Base-by-base conservation (phyloP, 1,140 invertebrate genomes). In the Coenobita brevimanus region DNA sequence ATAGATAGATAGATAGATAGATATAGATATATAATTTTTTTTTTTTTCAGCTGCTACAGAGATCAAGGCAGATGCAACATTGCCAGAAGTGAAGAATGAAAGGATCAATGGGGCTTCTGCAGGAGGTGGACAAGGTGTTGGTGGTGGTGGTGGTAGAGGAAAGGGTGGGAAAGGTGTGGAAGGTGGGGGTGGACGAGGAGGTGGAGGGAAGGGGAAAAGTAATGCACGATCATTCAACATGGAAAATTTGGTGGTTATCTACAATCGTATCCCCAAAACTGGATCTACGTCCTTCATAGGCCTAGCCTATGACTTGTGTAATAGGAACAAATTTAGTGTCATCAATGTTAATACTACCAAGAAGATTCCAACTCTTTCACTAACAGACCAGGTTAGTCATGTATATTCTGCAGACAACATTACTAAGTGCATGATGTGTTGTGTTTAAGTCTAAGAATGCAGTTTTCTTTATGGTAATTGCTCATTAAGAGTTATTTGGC, bases 221-320 rank as follows among this genome's bases (percentile, higher is more conserved):
- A 71, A 43, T 27, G 41, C n/a, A 24, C 64, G 46, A 3, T 41
- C 33, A 15, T 75, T 89, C 8, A 82, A 89, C 64, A 46, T 85
- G 62, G 93, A 94, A 36, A 93, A 93, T 73, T 91, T 95, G 78
- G 94, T 99, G 43, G 94, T 99, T 46, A 96, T 99, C 90, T 99
- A 99, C 92, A 99, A 99, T 93, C 94, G 98, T 92, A 97, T 99
- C 62, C 99, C 99, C 24, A 99, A 99, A 93, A 99, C 98, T n/a
- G 99, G 97, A 4, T 99, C 98, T 4, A 99, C 99, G 2, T 99
- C 98, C 92, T 98, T 99, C 92, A 97, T 99, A 78, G 98, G 98
- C 90, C 95, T 99, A 82, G 97, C 97, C 3, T 99, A 99, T 93
- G 98, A 99, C 93, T 93, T 99, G 33, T 99, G 98, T 92, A 96